Percentiles rank a stretch among this genome's conserved stretches.
These are phyloP conservation scores for Cephus nigrinus DNA, from an alignment of 2,888 invertebrate genomes.

Conservation along the genomic window DNA sequence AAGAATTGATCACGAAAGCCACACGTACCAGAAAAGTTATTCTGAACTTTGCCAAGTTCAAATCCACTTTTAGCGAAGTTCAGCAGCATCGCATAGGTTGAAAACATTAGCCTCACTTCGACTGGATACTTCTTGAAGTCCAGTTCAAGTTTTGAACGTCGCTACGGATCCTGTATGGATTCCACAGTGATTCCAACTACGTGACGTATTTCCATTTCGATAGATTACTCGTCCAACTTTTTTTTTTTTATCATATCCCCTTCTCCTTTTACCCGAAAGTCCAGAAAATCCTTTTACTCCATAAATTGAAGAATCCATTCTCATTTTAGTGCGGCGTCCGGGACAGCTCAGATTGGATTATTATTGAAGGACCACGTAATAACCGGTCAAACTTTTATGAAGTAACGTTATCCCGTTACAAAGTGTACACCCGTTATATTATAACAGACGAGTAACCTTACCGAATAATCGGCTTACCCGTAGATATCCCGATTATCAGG, in stretches of 20 bases:
- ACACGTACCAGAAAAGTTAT: not conserved
- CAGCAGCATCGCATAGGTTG: not conserved
- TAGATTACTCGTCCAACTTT: not conserved
- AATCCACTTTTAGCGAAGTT: not conserved
- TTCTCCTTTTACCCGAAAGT: not conserved
- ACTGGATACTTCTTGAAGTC: not conserved
- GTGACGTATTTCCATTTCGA: not conserved
- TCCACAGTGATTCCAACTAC: not conserved
- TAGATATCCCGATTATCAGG: not conserved
- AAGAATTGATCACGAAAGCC: not conserved
- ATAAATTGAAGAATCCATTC: not conserved
- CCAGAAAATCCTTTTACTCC: not conserved
- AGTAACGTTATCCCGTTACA: not conserved
- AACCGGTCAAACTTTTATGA: not conserved
- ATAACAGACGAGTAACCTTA: not conserved
- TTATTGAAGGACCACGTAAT: not conserved
- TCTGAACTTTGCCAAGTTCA: not conserved
- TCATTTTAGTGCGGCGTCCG: not conserved
- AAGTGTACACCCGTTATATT: not conserved
- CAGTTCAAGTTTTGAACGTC: not conserved
- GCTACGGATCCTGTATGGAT: not conserved
- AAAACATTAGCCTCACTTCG: not conserved
- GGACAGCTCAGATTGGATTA: not conserved
- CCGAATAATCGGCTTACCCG: not conserved
- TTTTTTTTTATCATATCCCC: not conserved